These are phyloP conservation scores for Plagodis dolabraria DNA, from an alignment of 2,888 invertebrate genomes.

Conservation along the genomic window DNA sequence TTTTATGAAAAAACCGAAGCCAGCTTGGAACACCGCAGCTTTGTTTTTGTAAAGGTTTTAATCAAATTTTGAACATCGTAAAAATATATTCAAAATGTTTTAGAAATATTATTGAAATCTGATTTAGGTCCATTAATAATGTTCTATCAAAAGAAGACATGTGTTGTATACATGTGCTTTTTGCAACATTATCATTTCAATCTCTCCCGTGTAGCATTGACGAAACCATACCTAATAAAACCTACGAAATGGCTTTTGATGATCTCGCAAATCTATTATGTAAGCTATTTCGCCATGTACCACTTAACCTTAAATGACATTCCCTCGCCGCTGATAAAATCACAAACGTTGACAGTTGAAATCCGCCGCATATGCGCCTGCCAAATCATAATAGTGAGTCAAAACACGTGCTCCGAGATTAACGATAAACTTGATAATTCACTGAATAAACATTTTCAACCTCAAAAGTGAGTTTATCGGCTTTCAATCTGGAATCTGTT, in stretches of 20 bases:
- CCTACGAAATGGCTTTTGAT: constrained; percentile 16
- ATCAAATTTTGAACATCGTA: too few relatives aligned
- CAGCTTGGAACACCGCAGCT: constrained; percentile 2
- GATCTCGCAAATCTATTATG: constrained; percentile 25
- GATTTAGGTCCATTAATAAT: too few relatives aligned
- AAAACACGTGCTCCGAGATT: constrained; percentile 73
- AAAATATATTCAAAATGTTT: too few relatives aligned
- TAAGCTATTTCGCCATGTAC: constrained; percentile 43
- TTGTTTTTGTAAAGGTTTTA: not conserved
- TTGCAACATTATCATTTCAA: constrained; percentile 7
- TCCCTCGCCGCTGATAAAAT: constrained; percentile 47
- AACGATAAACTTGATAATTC: constrained; percentile 66
- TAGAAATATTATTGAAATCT: too few relatives aligned
- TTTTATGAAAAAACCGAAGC: constrained; percentile 11
- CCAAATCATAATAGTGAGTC: constrained; percentile 69
- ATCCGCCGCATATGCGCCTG: constrained; percentile 50
- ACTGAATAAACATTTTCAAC: constrained; percentile 68
- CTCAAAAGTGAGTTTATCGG: constrained; percentile 77
- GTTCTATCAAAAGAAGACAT: too few relatives aligned
- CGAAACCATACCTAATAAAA: constrained; percentile 5
- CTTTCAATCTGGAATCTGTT: constrained; percentile 80
- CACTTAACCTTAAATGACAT: constrained; percentile 56
- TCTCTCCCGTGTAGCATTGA: constrained; percentile 5
- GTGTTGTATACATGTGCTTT: not conserved
- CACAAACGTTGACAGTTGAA: constrained; percentile 63